Base-by-base conservation (phyloP, 1,140 invertebrate genomes). In the Holotrichia oblita region DNA sequence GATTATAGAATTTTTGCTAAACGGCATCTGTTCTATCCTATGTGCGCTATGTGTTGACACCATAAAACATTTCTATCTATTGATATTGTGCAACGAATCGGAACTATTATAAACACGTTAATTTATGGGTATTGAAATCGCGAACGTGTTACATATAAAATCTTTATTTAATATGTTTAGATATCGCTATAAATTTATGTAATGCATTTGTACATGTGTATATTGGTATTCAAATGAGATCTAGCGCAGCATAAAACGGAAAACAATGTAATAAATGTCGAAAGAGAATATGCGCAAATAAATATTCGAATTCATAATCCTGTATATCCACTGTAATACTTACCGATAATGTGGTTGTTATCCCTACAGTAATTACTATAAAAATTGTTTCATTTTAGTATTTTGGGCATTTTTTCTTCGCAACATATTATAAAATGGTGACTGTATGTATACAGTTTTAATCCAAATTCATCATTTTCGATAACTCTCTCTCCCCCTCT, bases 1-100 rank as follows among this genome's bases (percentile, higher is more conserved):
- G 61, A 27, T 22, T 48, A 34, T 17, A 55, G 48, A 7, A 69
- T 69, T 24, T 27, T 69, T 69, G 27, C 8, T 22, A 27, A 17
- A 10, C 0, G 4, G 3, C 61, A 22, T 69, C 9, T 34, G 61
- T 22, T 22, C 22, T 22, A 27, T 17, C n/a, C 17, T 17, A 17
- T 69, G 20, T 7, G 20, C 22, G 22, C 12, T 22, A 69, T 69
- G 61, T 55, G 48, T 55, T 55, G 48, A 55, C 48, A 17, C 48
- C 14, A n/a, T 17, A n/a, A 55, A 55, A 55, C 14, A 17, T 55
- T 55, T 55, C 48, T 55, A 14, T 55, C 48, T 55, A 55, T 55
- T n/a, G 48, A 55, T 55, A 55, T 55, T 55, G 14, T 55, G 48
- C 48, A 55, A 55, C 14, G 48, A 17, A 55, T 55, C 48, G 48